phyloP scores from a whole-genome alignment of 2,797 vertebrate species.

The Gymnodraco acuticeps region DNA sequence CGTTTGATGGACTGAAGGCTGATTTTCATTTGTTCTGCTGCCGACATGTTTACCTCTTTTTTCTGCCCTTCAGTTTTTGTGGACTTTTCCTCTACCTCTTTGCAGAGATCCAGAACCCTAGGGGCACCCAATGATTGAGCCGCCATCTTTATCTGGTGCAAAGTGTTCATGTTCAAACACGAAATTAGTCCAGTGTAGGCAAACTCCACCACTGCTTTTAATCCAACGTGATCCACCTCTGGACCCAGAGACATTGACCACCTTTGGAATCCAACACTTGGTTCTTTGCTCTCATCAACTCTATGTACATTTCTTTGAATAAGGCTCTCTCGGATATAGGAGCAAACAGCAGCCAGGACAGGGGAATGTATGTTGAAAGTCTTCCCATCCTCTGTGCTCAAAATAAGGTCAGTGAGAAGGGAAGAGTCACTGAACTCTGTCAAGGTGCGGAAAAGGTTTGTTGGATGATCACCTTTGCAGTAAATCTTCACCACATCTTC shows the following conservation, averaged over 20 bases:
- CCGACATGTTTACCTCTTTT: conserved; percentile 31
- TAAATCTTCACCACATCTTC: conserved; percentile 53
- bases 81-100: conserved; percentile 28
- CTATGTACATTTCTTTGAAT: not conserved
- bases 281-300: not conserved
- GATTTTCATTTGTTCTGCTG: conserved; percentile 61
- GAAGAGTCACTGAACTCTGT: conserved; percentile 61
- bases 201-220: conserved; percentile 81
- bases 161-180: conserved; percentile 41
- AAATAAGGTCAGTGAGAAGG: conserved; percentile 80
- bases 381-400: conserved; percentile 64
- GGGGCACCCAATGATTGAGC: conserved; percentile 65
- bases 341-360: conserved; percentile 82
- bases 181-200: conserved; percentile 80
- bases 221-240: conserved; percentile 64
- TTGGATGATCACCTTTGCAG: conserved; percentile 45
- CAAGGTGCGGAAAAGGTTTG: conserved; percentile 69
- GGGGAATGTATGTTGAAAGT: conserved; percentile 66
- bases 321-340: conserved; percentile 51
- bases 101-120: conserved; percentile 74
- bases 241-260: conserved; percentile 49
- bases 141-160: conserved; percentile 64
- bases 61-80: not conserved
- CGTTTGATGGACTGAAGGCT: conserved; percentile 70
- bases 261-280: not conserved